phyloP scores from a whole-genome alignment of 2,113 vertebrate species.

The Gymnarchus niloticus region DNA sequence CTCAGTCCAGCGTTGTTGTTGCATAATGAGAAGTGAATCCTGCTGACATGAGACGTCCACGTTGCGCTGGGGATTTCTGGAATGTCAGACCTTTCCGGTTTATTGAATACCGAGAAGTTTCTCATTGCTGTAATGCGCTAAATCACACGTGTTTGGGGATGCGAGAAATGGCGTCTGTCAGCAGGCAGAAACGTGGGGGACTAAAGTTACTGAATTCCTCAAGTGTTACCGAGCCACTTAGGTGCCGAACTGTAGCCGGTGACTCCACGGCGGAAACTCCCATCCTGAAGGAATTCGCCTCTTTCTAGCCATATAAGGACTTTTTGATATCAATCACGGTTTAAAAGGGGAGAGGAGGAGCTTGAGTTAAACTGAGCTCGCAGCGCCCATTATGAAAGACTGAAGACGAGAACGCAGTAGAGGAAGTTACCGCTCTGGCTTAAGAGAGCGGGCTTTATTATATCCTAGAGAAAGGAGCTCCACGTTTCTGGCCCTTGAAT shows the following conservation, averaged over 20 bases:
- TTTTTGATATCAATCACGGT: conserved; percentile 64
- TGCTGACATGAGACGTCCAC: background rate
- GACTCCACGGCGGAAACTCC: conserved; percentile 45
- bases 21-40: background rate
- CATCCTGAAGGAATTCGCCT: conserved; percentile 60
- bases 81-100: background rate
- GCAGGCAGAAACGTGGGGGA: background rate
- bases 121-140: background rate
- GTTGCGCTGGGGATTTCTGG: background rate
- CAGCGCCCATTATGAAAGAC: conserved; percentile 34
- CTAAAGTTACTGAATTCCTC: background rate
- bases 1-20: background rate
- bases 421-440: conserved; percentile 43
- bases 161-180: background rate
- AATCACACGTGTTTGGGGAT: background rate
- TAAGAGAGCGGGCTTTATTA: background rate
- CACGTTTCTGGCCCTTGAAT: background rate
- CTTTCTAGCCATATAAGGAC: conserved; percentile 70
- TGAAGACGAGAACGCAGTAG: conserved; percentile 28
- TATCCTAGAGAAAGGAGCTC: background rate
- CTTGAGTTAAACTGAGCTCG: conserved; percentile 35
- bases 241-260: background rate
- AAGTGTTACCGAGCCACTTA: no score
- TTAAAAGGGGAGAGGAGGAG: conserved; percentile 47
- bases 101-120: background rate